Evolutionary conservation across 2,113 vertebrate genomes (phyloP).

Genomic region (Gadus macrocephalus): DNA sequence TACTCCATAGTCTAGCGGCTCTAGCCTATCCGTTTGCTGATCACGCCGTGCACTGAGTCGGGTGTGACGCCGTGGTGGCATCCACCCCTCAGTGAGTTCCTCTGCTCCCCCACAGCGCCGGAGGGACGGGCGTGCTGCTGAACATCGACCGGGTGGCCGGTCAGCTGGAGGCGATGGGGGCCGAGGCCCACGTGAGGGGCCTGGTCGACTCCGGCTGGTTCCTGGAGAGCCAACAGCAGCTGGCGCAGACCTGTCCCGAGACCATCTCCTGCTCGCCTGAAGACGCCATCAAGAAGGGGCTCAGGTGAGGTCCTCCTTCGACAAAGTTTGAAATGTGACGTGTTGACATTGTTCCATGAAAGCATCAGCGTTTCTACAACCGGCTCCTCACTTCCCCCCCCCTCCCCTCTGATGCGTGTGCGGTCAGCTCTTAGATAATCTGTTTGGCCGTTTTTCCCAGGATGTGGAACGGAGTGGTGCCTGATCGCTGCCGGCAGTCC

Average conservation of each 20-base stretch:
- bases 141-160: slow-evolving; percentile 77
- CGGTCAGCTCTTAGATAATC: neutral
- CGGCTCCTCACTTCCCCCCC: too few relatives aligned
- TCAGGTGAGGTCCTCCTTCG: slow-evolving; percentile 61
- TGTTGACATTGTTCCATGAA: neutral
- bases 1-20: slow-evolving; percentile 2
- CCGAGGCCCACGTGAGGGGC: slow-evolving; percentile 76
- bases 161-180: slow-evolving; percentile 73
- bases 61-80: slow-evolving; percentile 18
- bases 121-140: slow-evolving; percentile 79
- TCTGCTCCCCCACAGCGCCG: slow-evolving; percentile 66
- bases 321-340: neutral
- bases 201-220: slow-evolving; percentile 83
- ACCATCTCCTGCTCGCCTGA: slow-evolving; percentile 72
- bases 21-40: neutral
- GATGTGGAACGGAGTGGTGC: slow-evolving; percentile 78
- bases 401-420: neutral
- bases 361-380: too few relatives aligned
- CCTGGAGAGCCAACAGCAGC: slow-evolving; percentile 74
- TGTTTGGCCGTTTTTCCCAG: slow-evolving; percentile 50
- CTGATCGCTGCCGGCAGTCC: slow-evolving; percentile 74
- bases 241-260: slow-evolving; percentile 69
- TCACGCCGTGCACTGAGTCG: slow-evolving; percentile 2
- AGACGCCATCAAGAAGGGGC: slow-evolving; percentile 76
- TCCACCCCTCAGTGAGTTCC: slow-evolving; percentile 18